Evolutionary conservation across 2,113 vertebrate species (phyloP).

Genomic region (Erythrolamprus reginae): DNA sequence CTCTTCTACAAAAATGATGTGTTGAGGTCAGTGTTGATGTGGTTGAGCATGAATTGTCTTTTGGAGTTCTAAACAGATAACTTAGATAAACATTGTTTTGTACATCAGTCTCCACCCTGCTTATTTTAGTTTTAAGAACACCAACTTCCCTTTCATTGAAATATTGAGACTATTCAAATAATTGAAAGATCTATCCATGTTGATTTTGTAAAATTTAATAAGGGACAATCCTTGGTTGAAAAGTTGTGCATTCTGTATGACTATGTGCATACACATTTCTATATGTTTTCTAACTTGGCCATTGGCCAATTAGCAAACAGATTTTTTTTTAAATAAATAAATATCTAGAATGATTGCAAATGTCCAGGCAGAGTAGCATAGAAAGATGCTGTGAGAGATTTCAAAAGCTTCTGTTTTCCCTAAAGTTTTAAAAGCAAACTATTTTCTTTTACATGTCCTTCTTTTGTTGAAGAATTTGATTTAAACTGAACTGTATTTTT

Average conservation of each 20-base stretch:
- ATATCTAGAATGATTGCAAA: not conserved
- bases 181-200: not conserved
- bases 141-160: not conserved
- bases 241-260: not conserved
- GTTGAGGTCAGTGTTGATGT: not conserved
- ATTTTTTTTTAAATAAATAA: not conserved
- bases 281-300: not conserved
- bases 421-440: not conserved
- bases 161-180: not conserved
- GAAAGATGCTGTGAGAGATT: not conserved
- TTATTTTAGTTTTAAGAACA: not conserved
- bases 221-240: not conserved
- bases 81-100: not conserved
- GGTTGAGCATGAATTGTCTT: not conserved
- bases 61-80: not conserved
- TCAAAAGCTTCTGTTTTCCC: not conserved
- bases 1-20: not conserved
- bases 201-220: not conserved
- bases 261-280: not conserved
- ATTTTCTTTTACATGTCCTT: not conserved
- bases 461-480: not conserved
- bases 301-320: not conserved
- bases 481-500: not conserved
- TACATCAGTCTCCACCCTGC: too few relatives aligned
- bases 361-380: not conserved